Percentiles rank a stretch among this genome's conserved stretches.
Evolutionary conservation across 2,113 vertebrate genomes (phyloP).

Genomic region (cattle (Bos taurus)): DNA sequence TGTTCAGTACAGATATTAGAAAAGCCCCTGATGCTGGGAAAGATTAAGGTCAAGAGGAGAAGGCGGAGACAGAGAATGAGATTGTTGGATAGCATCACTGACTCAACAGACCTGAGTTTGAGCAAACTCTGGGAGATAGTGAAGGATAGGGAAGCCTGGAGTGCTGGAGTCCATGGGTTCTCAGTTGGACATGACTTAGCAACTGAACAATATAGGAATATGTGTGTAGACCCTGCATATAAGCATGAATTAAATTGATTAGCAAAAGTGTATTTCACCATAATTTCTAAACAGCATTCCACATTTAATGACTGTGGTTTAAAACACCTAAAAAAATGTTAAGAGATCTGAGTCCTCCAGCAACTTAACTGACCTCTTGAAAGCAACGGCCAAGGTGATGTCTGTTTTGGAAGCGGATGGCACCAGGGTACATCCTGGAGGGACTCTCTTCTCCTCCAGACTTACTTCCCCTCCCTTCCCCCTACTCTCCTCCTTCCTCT

Average conservation of each 20-base stretch:
- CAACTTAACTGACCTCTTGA: neutral
- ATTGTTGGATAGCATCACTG: neutral
- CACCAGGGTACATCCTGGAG: no score
- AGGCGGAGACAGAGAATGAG: neutral
- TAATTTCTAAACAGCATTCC: neutral
- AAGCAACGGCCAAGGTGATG: neutral
- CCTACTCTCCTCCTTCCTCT: neutral
- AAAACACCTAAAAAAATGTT: neutral
- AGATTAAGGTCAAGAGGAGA: neutral
- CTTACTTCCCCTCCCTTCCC: no score
- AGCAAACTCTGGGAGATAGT: neutral
- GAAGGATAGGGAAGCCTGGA: neutral
- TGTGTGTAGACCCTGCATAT: accelerated
- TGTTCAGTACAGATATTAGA: neutral
- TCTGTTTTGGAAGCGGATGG: no score
- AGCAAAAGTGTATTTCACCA: neutral
- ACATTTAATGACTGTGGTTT: neutral
- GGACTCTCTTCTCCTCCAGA: neutral
- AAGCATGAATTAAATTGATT: no score
- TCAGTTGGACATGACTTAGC: neutral
- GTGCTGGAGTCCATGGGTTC: neutral
- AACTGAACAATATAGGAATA: neutral
- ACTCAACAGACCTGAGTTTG: neutral
- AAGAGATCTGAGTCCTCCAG: no score
- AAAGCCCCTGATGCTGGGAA: neutral